A percentile compares a stretch with the other conserved stretches of the same genome.
Evolutionary conservation across 2,797 vertebrate species (phyloP).

Genomic region (Pipistrellus nathusii): DNA sequence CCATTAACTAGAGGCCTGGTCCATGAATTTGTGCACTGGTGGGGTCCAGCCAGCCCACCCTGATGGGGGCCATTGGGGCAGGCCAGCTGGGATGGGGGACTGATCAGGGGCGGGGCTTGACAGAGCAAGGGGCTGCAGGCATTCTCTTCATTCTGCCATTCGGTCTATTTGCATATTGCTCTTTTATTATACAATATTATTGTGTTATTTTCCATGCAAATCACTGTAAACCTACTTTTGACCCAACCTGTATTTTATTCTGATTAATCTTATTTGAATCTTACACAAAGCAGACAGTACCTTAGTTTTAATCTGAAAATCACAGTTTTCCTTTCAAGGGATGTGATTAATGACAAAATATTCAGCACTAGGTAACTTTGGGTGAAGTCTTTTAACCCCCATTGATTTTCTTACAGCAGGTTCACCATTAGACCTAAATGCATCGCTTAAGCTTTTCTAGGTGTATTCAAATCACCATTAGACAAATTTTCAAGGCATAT

Average conservation of each 20-base stretch:
- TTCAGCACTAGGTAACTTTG: not conserved
- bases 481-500: constrained; percentile 36
- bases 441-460: not conserved
- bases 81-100: no score
- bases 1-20: no score
- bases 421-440: not conserved
- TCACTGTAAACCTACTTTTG: not conserved
- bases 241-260: constrained; percentile 3
- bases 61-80: no score
- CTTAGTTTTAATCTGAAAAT: constrained; percentile 40
- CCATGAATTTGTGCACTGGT: no score
- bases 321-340: not conserved
- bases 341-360: not conserved
- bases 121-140: no score
- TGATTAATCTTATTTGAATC: not conserved
- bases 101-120: no score
- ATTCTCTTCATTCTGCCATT: no score
- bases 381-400: not conserved
- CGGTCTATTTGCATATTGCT: no score
- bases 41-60: no score
- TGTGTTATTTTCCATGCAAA: not conserved
- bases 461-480: constrained; percentile 59
- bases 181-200: no score
- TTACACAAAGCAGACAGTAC: not conserved
- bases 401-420: not conserved